These are phyloP conservation scores for Melieria crassipennis DNA, from an alignment of 2,888 invertebrate species.

Conservation along the genomic window DNA sequence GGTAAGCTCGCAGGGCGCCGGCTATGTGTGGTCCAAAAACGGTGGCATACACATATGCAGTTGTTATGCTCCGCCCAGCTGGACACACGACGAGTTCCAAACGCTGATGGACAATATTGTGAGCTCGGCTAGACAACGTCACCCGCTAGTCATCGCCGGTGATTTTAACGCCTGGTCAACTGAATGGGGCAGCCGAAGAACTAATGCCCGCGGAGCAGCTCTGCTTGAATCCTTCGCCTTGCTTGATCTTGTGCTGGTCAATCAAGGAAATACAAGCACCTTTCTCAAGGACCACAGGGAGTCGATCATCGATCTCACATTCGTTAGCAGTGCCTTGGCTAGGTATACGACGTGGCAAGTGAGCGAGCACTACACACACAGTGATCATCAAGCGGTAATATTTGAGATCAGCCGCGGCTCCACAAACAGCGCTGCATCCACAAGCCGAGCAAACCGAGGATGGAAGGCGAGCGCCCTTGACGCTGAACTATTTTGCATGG, in stretches of 20 bases:
- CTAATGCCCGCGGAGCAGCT: background rate
- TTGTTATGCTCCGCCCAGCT: conserved; percentile 15
- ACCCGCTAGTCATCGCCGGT: background rate
- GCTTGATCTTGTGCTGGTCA: conserved; percentile 3
- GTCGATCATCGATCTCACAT: conserved; percentile 25
- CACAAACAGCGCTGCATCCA: no score
- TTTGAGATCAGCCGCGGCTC: background rate
- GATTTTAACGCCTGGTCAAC: background rate
- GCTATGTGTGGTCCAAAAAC: background rate
- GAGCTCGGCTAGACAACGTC: background rate
- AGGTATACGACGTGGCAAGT: conserved; percentile 7
- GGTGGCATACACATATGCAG: conserved; percentile 1
- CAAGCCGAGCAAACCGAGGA: no score
- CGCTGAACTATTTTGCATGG: no score
- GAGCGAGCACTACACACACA: conserved; percentile 20
- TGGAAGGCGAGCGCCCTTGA: no score
- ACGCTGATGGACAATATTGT: background rate
- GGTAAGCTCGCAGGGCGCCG: background rate
- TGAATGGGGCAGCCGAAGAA: conserved; percentile 7
- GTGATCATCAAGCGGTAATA: conserved; percentile 21
- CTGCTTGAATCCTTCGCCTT: conserved; percentile 9
- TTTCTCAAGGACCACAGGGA: background rate
- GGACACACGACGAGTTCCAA: conserved; percentile 13
- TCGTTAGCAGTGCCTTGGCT: conserved; percentile 13
- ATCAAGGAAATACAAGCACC: background rate